A percentile compares a stretch with the other conserved stretches of the same genome.
These are phyloP conservation scores for Platycheirus albimanus DNA, from an alignment of 2,888 invertebrate genomes.

Conservation along the genomic window DNA sequence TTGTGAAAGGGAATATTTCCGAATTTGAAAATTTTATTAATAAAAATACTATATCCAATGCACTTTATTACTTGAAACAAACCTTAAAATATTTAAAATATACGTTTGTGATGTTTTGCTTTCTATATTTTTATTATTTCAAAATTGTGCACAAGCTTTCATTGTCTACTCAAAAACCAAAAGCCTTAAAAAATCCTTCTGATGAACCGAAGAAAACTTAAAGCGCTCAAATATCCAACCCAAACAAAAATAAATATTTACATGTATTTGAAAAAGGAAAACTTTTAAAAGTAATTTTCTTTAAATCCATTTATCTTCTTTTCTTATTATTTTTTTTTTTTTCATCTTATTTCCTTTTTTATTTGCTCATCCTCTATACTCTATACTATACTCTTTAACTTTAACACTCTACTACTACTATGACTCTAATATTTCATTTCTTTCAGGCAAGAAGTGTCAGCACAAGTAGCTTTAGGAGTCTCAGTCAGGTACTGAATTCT, in stretches of 20 bases:
- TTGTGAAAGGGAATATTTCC: no score
- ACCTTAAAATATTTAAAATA: not conserved
- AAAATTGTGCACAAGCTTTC: constrained; percentile 26
- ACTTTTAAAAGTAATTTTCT: not conserved
- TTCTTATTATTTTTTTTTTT: constrained; percentile 6
- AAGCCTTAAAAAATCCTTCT: not conserved
- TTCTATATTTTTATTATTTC: constrained; percentile 10
- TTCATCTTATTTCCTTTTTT: constrained; percentile 1
- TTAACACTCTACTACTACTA: constrained; percentile 72
- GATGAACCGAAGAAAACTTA: not conserved
- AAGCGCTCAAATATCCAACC: not conserved
- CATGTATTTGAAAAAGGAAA: not conserved
- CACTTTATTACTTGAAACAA: no score
- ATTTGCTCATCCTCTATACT: constrained; percentile 61
- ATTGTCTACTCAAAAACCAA: constrained; percentile 7
- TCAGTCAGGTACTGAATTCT: constrained; percentile 88
- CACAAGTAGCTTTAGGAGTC: constrained; percentile 95
- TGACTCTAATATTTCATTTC: constrained; percentile 79
- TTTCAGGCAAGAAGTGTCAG: constrained; percentile 94
- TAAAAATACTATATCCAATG: no score
- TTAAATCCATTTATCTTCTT: constrained; percentile 2
- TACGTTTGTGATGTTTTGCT: constrained; percentile 35
- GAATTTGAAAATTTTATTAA: not conserved
- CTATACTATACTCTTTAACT: constrained; percentile 54
- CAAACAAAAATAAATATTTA: not conserved